Conservation (phyloP, 2,797 vertebrate genomes). For the Rhabdomys pumilio region DNA sequence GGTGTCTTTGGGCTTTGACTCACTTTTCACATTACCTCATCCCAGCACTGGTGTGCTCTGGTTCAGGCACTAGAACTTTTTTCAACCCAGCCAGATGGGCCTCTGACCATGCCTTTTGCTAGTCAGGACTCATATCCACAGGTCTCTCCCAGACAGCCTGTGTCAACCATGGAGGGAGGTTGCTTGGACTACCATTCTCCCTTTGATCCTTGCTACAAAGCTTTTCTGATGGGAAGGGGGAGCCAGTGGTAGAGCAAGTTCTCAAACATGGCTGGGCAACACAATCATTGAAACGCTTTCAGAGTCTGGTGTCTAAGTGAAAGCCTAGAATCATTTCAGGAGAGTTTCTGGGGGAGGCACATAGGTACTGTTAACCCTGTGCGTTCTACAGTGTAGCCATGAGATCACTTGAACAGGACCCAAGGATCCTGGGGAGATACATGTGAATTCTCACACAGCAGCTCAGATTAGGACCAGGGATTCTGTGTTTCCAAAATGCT, state of each 20-base stretch:
- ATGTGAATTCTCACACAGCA: background rate
- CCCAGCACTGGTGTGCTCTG: background rate
- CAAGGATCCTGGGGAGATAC: background rate
- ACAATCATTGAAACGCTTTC: background rate
- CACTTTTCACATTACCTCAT: background rate
- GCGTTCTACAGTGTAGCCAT: background rate
- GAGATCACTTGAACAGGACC: background rate
- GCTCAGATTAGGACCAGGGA: background rate
- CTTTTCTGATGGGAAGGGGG: background rate
- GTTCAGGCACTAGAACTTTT: background rate
- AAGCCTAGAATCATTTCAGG: background rate
- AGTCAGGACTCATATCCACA: background rate
- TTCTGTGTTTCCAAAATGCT: background rate
- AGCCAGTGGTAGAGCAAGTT: background rate
- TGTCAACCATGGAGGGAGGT: background rate
- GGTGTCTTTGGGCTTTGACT: background rate
- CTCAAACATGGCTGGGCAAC: background rate
- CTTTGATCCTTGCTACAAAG: conserved; percentile 9
- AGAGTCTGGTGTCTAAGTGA: background rate
- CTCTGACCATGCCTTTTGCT: background rate
- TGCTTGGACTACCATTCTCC: background rate
- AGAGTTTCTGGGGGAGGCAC: background rate
- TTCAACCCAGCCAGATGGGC: background rate
- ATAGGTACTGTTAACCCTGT: background rate
- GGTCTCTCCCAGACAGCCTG: background rate